phyloP scores from a whole-genome alignment of 2,113 vertebrate species.

The Siphamia tubifer region DNA sequence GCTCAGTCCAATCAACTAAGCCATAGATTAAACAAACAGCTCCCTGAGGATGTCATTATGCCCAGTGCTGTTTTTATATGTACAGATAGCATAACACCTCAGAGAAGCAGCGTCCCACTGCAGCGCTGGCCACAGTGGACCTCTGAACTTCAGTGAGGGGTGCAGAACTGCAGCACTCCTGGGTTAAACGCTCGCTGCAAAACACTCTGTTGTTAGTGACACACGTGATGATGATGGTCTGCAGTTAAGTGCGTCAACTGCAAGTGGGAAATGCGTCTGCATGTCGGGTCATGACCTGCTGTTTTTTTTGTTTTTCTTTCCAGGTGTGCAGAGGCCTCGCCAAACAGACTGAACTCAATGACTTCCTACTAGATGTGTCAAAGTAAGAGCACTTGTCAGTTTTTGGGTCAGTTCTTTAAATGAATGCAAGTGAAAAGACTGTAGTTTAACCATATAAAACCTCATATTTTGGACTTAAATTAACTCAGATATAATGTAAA shows the following conservation, averaged over 20 bases:
- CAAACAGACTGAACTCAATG: conserved; percentile 98
- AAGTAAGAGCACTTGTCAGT: conserved; percentile 89
- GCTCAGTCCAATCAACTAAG: conserved; percentile 70
- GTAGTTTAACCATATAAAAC: too few relatives aligned
- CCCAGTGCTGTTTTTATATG: conserved; percentile 63
- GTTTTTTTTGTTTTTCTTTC: conserved; percentile 31
- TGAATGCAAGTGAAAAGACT: not conserved
- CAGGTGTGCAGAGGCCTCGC: conserved; percentile 97
- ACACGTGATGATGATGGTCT: not conserved
- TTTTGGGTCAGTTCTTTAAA: not conserved
- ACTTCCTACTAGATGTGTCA: conserved; percentile 97
- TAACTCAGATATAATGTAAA: too few relatives aligned
- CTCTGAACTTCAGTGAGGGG: conserved; percentile 24
- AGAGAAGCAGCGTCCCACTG: conserved; percentile 61
- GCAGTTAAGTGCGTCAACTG: conserved; percentile 19
- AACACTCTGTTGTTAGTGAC: conserved; percentile 29
- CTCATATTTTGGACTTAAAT: too few relatives aligned
- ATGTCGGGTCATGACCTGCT: not conserved
- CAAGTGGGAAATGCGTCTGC: conserved; percentile 1
- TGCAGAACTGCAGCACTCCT: conserved; percentile 16
- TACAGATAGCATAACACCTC: conserved; percentile 61
- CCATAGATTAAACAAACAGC: conserved; percentile 63
- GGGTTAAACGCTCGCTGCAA: conserved; percentile 33
- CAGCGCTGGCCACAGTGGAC: conserved; percentile 56
- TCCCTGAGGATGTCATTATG: conserved; percentile 76